phyloP scores from a whole-genome alignment of 2,888 invertebrate species.

The Rhagonycha fulva region DNA sequence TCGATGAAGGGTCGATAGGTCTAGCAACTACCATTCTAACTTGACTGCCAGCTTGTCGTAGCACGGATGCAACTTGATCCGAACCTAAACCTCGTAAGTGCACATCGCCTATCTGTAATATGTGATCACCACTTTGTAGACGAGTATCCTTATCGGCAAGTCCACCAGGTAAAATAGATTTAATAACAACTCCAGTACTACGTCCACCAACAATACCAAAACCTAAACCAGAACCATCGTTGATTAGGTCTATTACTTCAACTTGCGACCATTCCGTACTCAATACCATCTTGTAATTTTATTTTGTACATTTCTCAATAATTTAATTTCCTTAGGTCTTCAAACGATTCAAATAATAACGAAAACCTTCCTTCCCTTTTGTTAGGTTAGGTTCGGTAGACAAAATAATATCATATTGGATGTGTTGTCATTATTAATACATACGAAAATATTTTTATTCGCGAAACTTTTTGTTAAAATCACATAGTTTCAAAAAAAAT shows the following conservation, averaged over 20 bases:
- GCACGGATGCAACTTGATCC: conserved; percentile 77
- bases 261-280: conserved; percentile 99
- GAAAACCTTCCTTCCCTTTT: conserved; percentile 2
- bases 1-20: conserved; percentile 82
- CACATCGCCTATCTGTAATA: conserved; percentile 93
- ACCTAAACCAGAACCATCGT: conserved; percentile 97
- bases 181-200: conserved; percentile 98
- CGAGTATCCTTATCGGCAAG: conserved; percentile 95
- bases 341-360: conserved; percentile 8
- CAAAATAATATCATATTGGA: neutral
- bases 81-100: conserved; percentile 72
- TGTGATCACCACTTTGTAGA: conserved; percentile 96
- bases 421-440: neutral
- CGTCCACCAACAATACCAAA: conserved; percentile 98
- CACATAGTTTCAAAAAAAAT: neutral
- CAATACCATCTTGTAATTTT: conserved; percentile 67
- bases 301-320: conserved; percentile 24
- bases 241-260: conserved; percentile 96
- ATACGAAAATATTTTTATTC: neutral
- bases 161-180: conserved; percentile 95
- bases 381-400: conserved; percentile 25
- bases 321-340: conserved; percentile 7
- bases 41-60: conserved; percentile 67
- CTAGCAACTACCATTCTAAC: conserved; percentile 93
- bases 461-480: neutral